phyloP scores from a whole-genome alignment of 2,888 invertebrate genomes.

The Nomada goodeniana region DNA sequence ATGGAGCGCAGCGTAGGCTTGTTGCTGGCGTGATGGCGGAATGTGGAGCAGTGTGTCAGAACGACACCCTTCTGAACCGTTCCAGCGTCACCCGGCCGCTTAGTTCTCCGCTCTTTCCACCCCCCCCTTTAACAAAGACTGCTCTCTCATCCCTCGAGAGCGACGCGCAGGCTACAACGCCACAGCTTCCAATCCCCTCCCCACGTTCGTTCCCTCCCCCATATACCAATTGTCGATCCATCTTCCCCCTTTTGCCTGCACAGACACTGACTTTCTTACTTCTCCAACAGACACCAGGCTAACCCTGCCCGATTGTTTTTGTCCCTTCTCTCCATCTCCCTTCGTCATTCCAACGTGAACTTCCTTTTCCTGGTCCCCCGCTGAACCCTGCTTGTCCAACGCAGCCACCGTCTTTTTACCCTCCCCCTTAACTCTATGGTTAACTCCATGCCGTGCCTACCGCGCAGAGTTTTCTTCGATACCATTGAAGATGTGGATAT shows the following conservation, averaged over 20 bases:
- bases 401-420: not conserved
- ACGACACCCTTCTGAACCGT: conserved; percentile 77
- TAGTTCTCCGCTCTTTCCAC: conserved; percentile 65
- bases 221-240: not conserved
- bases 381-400: not conserved
- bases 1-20: conserved; percentile 44
- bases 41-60: conserved; percentile 82
- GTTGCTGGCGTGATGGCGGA: conserved; percentile 72
- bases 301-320: conserved; percentile 34
- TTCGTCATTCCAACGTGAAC: not conserved
- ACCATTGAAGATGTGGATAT: not conserved
- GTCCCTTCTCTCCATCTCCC: not conserved
- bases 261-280: conserved; percentile 36
- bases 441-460: conserved; percentile 9
- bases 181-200: not conserved
- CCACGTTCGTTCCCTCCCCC: too few relatives aligned
- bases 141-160: conserved; percentile 35
- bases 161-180: conserved; percentile 48
- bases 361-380: not conserved
- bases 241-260: conserved; percentile 19
- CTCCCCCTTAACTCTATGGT: not conserved
- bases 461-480: not conserved
- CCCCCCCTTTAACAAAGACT: conserved; percentile 68
- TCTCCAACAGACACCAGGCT: conserved; percentile 10
- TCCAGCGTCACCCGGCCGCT: conserved; percentile 63